Evolutionary conservation across 2,797 vertebrate genomes (phyloP).

Genomic region (Dryobates pubescens): DNA sequence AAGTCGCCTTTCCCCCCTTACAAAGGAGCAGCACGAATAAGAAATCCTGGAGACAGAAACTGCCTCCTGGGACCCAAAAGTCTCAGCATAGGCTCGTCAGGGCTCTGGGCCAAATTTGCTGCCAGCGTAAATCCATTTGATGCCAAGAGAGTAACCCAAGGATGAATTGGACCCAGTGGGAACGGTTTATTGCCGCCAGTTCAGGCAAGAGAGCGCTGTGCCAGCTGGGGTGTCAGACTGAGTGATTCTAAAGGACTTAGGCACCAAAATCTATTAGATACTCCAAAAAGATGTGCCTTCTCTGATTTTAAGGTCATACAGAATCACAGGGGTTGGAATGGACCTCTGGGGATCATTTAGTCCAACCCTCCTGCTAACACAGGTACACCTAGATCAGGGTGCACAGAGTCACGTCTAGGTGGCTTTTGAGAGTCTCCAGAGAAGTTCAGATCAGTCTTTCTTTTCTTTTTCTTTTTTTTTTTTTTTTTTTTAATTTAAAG

Average conservation of each 20-base stretch:
- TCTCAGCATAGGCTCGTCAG: not conserved
- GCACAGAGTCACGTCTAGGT: too few relatives aligned
- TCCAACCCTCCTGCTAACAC: too few relatives aligned
- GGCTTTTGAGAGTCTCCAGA: too few relatives aligned
- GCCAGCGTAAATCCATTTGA: not conserved
- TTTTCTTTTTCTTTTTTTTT: too few relatives aligned
- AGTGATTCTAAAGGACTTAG: not conserved
- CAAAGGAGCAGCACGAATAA: not conserved
- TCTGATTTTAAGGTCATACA: not conserved
- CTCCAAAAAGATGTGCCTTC: not conserved
- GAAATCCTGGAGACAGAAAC: not conserved
- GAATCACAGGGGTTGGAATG: too few relatives aligned
- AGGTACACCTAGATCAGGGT: too few relatives aligned
- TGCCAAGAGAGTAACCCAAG: slow-evolving; percentile 28
- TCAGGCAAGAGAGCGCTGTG: not conserved
- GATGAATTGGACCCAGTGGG: not conserved
- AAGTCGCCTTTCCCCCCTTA: not conserved
- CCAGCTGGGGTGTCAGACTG: slow-evolving; percentile 51
- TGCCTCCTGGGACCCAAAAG: not conserved
- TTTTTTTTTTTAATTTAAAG: not conserved
- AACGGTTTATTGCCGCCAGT: slow-evolving; percentile 2
- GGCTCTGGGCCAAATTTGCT: slow-evolving; percentile 46
- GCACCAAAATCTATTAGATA: not conserved
- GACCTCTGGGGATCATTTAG: too few relatives aligned
- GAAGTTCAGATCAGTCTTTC: not conserved